Evolutionary conservation across 2,113 vertebrate genomes (phyloP).

Genomic region (Sciurus niger): DNA sequence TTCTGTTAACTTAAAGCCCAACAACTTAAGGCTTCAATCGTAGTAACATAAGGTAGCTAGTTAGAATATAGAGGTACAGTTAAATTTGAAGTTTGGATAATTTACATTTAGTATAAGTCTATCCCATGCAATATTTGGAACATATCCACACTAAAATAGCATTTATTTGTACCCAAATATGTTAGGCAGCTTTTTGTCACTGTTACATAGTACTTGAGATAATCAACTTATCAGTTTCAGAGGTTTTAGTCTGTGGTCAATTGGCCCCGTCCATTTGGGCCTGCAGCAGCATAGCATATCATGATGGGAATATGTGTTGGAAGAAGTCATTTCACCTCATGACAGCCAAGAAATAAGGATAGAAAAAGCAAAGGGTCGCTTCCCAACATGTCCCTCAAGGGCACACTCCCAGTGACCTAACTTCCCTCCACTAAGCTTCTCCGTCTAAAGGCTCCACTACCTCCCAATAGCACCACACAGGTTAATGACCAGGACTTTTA

Average conservation of each 20-base stretch:
- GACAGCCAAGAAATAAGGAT: no score
- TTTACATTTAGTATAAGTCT: not conserved
- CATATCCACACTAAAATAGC: not conserved
- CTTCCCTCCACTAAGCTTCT: not conserved
- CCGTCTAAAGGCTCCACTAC: not conserved
- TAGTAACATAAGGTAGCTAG: not conserved
- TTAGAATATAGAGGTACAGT: not conserved
- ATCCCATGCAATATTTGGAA: not conserved
- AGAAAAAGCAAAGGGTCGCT: not conserved
- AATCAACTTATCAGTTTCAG: not conserved
- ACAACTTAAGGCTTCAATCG: not conserved
- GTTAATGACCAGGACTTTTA: not conserved
- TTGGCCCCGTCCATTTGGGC: not conserved
- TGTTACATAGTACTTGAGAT: no score
- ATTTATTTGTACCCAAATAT: not conserved
- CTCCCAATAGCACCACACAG: fast-evolving
- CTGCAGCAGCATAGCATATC: not conserved
- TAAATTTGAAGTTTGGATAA: not conserved
- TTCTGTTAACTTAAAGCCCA: not conserved
- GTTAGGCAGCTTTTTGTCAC: not conserved
- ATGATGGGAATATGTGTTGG: no score
- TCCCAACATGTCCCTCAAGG: not conserved
- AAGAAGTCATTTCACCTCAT: not conserved
- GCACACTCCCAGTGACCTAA: not conserved
- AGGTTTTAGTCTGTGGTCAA: not conserved